phyloP scores from a whole-genome alignment of 1,140 invertebrate species.

The Probaryconus sp. region DNA sequence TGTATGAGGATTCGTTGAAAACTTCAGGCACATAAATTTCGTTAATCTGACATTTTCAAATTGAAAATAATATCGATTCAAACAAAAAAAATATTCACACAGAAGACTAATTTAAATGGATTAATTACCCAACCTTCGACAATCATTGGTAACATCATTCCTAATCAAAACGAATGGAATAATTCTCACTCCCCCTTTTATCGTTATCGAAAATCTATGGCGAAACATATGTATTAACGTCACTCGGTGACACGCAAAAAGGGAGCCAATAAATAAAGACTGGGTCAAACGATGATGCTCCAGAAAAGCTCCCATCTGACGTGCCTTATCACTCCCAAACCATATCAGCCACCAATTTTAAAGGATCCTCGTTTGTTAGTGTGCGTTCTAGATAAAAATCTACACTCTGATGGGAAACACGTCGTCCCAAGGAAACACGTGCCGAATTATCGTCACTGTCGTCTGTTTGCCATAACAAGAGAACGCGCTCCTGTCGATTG shows the following conservation, averaged over 20 bases:
- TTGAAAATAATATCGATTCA: too few relatives aligned
- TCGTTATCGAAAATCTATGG: neutral
- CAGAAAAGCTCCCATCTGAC: conserved; percentile 16
- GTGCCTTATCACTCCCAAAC: conserved; percentile 28
- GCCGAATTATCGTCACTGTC: conserved; percentile 31
- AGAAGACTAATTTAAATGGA: too few relatives aligned
- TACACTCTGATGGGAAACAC: conserved; percentile 41
- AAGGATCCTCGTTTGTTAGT: conserved; percentile 45
- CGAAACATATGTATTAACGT: conserved; percentile 7
- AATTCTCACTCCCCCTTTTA: neutral
- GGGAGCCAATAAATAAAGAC: conserved; percentile 12
- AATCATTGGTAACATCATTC: too few relatives aligned
- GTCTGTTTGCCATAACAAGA: conserved; percentile 23
- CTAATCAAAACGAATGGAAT: too few relatives aligned
- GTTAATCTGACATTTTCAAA: too few relatives aligned
- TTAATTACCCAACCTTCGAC: too few relatives aligned
- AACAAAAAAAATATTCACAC: too few relatives aligned
- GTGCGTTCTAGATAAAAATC: conserved; percentile 45
- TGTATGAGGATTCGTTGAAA: too few relatives aligned
- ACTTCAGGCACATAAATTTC: too few relatives aligned
- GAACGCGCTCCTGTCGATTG: conserved; percentile 23
- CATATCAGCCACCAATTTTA: conserved; percentile 30
- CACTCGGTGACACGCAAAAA: conserved; percentile 11
- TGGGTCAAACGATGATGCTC: conserved; percentile 1
- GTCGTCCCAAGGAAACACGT: conserved; percentile 26